Evolutionary conservation across 2,797 vertebrate species (phyloP), one percentile per base, ranked within the genome.

Genomic region (Siniperca scherzeri): DNA sequence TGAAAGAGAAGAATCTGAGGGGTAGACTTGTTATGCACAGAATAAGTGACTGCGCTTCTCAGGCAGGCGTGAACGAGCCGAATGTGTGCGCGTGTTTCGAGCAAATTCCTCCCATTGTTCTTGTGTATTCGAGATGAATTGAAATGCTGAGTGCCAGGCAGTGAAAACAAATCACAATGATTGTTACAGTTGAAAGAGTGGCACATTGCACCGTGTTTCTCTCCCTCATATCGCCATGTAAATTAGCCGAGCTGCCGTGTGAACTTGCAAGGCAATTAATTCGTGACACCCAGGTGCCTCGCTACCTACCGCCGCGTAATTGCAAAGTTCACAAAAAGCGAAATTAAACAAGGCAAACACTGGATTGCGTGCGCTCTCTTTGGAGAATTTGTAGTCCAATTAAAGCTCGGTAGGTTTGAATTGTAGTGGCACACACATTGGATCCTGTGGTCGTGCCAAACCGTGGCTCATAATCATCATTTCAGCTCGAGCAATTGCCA

Each of bases 21-120:
- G 78, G 88, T 88, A 78, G 86, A 87, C 80, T 93, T 88, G 88
- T 92, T 91, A 90, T 93, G 93, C 94, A 85, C 90, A 70, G 81
- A 94, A 84, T 78, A 88, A 94, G 92, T 85, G 90, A 91, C 87
- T 86, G 85, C 65, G 88, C 74, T 52, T 85, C 86, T 84, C 86
- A 55, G 42, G 55, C 77, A 87, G 84, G 81, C 77, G 77, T 55
- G 68, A 87, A 80, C 57, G 60, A 78, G 80, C 73, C 5, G 10
- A 53, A 13, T 33, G 64, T 60, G 80, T 17, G 53, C 79, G 74
- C 48, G 74, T 73, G 62, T 85, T 89, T 90, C 56, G 38, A 88
- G 84, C 82, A 91, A 90, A 92, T 85, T 88, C 84, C 84, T 72
- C 77, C 77, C 88, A 88, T 93, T 93, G 91, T 93, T 91, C 91